Evolutionary conservation across 2,797 vertebrate species (phyloP), one percentile per base, ranked within the genome.

Genomic region (Numenius phaeopus): DNA sequence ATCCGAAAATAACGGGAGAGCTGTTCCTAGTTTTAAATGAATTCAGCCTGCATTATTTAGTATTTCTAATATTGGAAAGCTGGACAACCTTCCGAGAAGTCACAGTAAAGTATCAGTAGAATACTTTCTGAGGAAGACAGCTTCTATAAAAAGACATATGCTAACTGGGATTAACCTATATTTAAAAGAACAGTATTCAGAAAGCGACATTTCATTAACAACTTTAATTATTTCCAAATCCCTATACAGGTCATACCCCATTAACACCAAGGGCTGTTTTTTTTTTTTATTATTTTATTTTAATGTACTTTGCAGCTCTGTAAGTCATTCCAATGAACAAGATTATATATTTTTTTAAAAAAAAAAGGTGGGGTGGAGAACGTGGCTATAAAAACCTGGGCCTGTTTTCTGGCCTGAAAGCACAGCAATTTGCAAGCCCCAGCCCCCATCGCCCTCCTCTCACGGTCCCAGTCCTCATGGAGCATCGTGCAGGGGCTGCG

Each of bases 141-240:
- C 34, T 88, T 94, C 94, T 85, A 76, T 77, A 93, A 98, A 97
- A 94, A 96, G 89, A 78, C 70, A 19, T 86, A 92, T 89, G 86
- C 84, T 94, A 95, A 97, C 82, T 80, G 93, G 84, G 85, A 95
- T 87, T 94, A 95, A 85, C 85, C 98, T 97, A 98, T 96, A 98
- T 98, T 98, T 97, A 96, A 96, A 86, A 95, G 84, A 95, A 84
- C 52, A 92, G 88, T 77, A 90, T 96, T 97, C 94, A 95, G 94
- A 97, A 96, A 94, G 89, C 86, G 93, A 97, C 32, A 89, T 88
- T 93, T 97, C 94, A 98, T 97, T 98, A 97, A 70, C 73, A 96
- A 76, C 83, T 96, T 97, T 95, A 98, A 98, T 98, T 98, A 97
- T 97, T 95, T 98, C 83, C 97, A 98, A 98, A 98, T 98, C 97